Evolutionary conservation across 2,797 vertebrate species (phyloP), one percentile per base, ranked within the genome.

Genomic region (Nannoperca australis): DNA sequence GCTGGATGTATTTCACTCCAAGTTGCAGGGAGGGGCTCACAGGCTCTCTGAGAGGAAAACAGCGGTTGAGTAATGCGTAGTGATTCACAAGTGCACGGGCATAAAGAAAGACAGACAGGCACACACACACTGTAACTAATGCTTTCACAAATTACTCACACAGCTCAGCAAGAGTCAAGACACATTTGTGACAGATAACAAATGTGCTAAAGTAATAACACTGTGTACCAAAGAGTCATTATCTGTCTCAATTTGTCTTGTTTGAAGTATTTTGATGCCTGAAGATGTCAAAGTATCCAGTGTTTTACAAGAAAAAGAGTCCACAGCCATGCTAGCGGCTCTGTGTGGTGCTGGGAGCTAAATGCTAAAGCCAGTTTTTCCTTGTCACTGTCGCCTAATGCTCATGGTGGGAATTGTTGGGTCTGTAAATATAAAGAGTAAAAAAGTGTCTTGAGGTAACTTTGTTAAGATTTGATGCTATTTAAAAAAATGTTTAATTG

Each of bases 1-100:
- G 45, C 72, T 69, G 82, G 91, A 89, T 91, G 81, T 90, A 89
- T 94, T 93, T 94, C 86, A 94, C 83, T 91, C 82, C 78, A 81
- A 70, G 75, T n/a, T n/a, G 62, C 66, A n/a, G 60, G 78, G 80
- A 79, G 73, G 34, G 54, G 68, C 79, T 83, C 81, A 84, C 49
- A 61, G 54, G 77, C 14, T 44, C 42, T 44, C 14, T 1, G 44
- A 11, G 44, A 78, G 76, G 73, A 44, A 53, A 79, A 72, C 70
- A 71, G 50, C 69, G 65, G 42, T 42, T 75, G 75, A 84, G 45
- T 73, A 81, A 84, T 72, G 58, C 4, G n/a, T 63, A 63, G 84
- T 87, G 86, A 94, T 87, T 87, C 83, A 76, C 70, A 63, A 64
- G 68, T 62, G 70, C 55, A 58, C 73, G 71, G 53, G 85, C 10